phyloP scores from a whole-genome alignment of 2,888 invertebrate genomes.

The Physocephala rufipes region DNA sequence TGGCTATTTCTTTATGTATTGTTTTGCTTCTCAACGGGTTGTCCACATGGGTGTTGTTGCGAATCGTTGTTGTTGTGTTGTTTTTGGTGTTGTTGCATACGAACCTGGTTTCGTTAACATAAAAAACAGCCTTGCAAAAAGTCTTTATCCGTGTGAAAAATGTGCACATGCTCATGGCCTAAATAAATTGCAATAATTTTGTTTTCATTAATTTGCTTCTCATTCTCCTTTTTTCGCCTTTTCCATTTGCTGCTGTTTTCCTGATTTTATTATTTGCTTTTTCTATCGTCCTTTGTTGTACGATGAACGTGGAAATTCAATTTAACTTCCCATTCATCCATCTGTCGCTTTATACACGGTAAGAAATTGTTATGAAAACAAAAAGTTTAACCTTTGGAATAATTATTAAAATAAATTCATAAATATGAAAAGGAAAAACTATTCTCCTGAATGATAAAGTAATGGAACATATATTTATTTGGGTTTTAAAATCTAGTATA shows the following conservation, averaged over 20 bases:
- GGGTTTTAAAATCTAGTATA: too few species aligned
- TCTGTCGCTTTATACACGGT: constrained; percentile 2
- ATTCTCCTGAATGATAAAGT: too few species aligned
- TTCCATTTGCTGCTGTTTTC: background rate
- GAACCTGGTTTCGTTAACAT: constrained; percentile 23
- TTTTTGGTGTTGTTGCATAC: too few species aligned
- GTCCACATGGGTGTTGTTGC: too few species aligned
- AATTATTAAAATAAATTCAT: too few species aligned
- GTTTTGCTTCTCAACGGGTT: constrained; percentile 12
- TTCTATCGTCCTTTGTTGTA: background rate
- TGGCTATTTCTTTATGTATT: background rate
- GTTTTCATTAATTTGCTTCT: constrained; percentile 11
- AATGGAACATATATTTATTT: too few species aligned
- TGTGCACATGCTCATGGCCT: background rate
- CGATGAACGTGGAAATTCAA: constrained; percentile 10
- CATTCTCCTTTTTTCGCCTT: background rate
- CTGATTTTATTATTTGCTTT: background rate
- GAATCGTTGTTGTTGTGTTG: background rate
- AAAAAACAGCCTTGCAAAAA: constrained; percentile 9
- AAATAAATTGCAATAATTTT: constrained; percentile 15
- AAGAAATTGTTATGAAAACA: constrained; percentile 3
- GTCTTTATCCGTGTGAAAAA: background rate
- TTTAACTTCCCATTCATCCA: background rate
- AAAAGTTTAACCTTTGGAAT: background rate
- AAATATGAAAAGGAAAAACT: too few species aligned